These are phyloP conservation scores for Polietes domitor DNA, from an alignment of 2,888 invertebrate species.

Conservation along the genomic window DNA sequence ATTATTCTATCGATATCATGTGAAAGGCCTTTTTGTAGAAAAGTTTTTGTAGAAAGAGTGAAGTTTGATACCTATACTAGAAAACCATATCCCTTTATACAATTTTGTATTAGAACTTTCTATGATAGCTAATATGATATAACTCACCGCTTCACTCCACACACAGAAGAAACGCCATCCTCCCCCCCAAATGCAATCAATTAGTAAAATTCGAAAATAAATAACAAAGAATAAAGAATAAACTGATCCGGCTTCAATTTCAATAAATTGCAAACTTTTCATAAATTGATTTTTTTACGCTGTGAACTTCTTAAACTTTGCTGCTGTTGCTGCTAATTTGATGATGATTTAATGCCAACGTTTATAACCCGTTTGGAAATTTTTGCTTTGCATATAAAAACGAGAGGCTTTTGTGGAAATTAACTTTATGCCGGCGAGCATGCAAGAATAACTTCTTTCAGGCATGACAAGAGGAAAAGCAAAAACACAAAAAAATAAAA, in stretches of 20 bases:
- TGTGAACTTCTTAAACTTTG: background rate
- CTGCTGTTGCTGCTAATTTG: background rate
- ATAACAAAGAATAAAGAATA: background rate
- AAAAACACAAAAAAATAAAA: no score
- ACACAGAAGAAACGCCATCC: no score
- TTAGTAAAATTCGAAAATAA: background rate
- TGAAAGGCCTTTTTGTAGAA: no score
- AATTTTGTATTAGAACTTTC: no score
- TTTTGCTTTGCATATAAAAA: background rate
- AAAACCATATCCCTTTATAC: no score
- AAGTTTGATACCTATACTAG: no score
- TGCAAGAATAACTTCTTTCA: constrained; percentile 35
- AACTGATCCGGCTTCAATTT: background rate
- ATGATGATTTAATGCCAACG: background rate
- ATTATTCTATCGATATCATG: no score
- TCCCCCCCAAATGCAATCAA: background rate
- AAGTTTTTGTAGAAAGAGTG: no score
- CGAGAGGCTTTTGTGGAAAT: constrained; percentile 26
- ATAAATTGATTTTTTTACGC: background rate
- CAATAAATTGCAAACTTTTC: constrained; percentile 11
- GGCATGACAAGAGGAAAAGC: constrained; percentile 19
- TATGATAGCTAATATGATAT: no score
- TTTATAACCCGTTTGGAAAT: background rate
- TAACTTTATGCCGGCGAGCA: constrained; percentile 16
- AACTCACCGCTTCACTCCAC: no score